Conservation (phyloP, 2,113 vertebrate genomes). For the Callionymus lyra region DNA sequence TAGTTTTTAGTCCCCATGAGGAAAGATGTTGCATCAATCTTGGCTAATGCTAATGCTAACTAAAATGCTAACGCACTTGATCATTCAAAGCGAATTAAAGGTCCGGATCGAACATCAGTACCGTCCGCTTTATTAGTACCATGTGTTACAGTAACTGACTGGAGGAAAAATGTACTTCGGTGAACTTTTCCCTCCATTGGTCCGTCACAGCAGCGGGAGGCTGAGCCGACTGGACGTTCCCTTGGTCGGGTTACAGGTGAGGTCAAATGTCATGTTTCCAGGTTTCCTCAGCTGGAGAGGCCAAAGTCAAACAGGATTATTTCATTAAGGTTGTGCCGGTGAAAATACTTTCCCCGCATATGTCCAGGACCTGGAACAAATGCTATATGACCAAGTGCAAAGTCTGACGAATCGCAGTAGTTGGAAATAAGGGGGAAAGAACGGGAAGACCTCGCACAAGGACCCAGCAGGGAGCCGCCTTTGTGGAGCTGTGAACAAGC, state of each 20-base stretch:
- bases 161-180: too few species aligned
- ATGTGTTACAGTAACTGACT: too few species aligned
- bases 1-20: too few species aligned
- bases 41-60: too few species aligned
- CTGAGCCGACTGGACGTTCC: background rate
- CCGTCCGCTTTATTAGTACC: too few species aligned
- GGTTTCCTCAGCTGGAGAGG: conserved; percentile 51
- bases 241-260: conserved; percentile 24
- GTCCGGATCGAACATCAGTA: too few species aligned
- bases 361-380: conserved; percentile 31
- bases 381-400: conserved; percentile 14
- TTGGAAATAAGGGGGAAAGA: conserved; percentile 30
- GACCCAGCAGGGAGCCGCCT: conserved; percentile 27
- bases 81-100: too few species aligned
- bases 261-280: conserved; percentile 35
- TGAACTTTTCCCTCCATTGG: conserved; percentile 2
- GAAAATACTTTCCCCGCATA: conserved; percentile 12
- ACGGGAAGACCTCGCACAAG: conserved; percentile 24
- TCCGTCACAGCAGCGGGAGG: background rate
- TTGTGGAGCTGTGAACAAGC: conserved; percentile 12
- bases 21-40: too few species aligned
- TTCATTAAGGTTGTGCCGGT: conserved; percentile 35
- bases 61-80: too few species aligned
- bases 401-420: conserved; percentile 14
- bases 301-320: conserved; percentile 57